Percentiles rank a stretch among this genome's conserved stretches.
phyloP scores from a whole-genome alignment of 2,797 vertebrate species.

The Etheostoma perlongum region DNA sequence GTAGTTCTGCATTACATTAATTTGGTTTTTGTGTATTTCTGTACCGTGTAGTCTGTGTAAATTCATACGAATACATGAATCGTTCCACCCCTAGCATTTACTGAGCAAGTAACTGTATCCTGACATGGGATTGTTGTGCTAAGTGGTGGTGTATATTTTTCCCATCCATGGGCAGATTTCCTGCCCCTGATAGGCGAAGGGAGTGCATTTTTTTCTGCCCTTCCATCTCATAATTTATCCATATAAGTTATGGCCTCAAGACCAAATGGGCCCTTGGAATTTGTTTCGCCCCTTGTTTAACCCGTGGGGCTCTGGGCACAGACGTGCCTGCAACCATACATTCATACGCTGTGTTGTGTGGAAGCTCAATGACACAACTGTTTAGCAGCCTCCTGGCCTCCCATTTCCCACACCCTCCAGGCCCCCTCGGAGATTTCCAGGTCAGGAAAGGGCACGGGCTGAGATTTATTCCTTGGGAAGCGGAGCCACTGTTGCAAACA shows the following conservation, averaged over 20 bases:
- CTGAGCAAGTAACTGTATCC: constrained; percentile 65
- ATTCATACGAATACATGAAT: no score
- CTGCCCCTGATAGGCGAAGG: constrained; percentile 42
- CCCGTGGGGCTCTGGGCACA: constrained; percentile 51
- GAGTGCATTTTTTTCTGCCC: constrained; percentile 7
- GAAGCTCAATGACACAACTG: constrained; percentile 82
- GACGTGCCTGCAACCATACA: constrained; percentile 51
- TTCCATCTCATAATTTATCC: constrained; percentile 54
- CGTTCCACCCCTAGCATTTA: constrained; percentile 8
- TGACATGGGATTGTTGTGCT: constrained; percentile 66
- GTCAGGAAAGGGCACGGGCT: constrained; percentile 79
- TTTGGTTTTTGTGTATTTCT: no score
- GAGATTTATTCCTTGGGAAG: constrained; percentile 79
- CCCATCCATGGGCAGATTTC: constrained; percentile 68
- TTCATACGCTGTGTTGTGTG: constrained; percentile 61
- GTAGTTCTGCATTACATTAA: no score
- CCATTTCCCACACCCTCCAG: constrained; percentile 81
- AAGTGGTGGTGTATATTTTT: constrained; percentile 69
- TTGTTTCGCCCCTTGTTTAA: constrained; percentile 54
- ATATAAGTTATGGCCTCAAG: constrained; percentile 68
- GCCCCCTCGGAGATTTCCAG: constrained; percentile 81
- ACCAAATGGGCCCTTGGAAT: constrained; percentile 47
- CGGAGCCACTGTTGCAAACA: constrained; percentile 43
- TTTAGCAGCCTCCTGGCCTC: constrained; percentile 78
- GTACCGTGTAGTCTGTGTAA: no score